Conservation (phyloP, 2,113 vertebrate genomes). For the Pluvialis apricaria region DNA sequence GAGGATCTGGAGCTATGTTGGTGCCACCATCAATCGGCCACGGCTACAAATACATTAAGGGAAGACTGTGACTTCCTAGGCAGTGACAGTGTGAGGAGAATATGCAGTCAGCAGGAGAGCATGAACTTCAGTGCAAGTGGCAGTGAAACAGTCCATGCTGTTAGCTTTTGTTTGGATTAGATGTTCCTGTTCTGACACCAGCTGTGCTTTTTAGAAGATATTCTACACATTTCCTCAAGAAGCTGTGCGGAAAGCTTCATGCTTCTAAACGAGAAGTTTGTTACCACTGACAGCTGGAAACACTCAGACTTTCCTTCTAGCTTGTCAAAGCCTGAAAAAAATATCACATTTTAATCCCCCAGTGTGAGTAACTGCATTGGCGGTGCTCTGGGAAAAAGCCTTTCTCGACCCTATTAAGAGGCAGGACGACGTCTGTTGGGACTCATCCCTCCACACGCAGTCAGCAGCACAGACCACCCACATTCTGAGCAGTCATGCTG, state of each 20-base stretch:
- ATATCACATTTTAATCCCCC: background rate
- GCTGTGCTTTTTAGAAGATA: background rate
- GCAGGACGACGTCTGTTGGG: background rate
- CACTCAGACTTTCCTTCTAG: background rate
- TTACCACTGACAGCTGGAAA: slow-evolving; percentile 8
- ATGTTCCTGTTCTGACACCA: slow-evolving; percentile 24
- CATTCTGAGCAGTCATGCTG: background rate
- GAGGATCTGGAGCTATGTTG: slow-evolving; percentile 86
- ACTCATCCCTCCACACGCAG: background rate
- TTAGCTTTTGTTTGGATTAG: slow-evolving; percentile 27
- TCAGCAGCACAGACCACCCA: background rate
- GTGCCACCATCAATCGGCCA: slow-evolving; percentile 94
- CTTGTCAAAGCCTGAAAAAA: slow-evolving; percentile 1
- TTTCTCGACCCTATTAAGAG: background rate
- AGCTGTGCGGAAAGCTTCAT: background rate
- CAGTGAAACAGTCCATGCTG: background rate
- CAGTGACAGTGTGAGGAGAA: background rate
- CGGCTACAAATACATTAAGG: slow-evolving; percentile 67
- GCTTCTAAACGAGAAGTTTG: background rate
- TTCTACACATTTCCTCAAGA: background rate
- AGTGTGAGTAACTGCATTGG: background rate
- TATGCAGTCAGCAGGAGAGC: background rate
- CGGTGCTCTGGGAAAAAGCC: background rate
- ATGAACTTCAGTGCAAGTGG: slow-evolving; percentile 15
- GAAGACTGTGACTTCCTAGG: background rate